These are phyloP conservation scores for Tauraco erythrolophus DNA, from an alignment of 2,113 vertebrate genomes.

Conservation along the genomic window DNA sequence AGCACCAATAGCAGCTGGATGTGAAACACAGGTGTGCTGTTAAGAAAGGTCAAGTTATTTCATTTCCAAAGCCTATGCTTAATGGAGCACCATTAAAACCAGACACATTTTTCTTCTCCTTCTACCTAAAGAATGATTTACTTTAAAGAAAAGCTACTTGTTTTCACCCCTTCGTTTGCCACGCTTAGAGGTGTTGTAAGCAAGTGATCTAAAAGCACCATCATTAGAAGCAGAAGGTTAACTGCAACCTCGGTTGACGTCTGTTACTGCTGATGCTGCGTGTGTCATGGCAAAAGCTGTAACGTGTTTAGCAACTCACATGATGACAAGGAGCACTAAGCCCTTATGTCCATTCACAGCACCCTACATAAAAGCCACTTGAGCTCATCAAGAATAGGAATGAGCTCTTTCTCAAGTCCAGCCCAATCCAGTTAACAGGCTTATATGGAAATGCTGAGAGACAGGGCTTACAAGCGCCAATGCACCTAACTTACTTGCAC, in stretches of 20 bases:
- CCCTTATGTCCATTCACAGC: not conserved
- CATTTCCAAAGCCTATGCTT: not conserved
- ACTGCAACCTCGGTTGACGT: not conserved
- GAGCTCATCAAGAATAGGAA: slow-evolving; percentile 42
- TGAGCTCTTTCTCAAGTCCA: not conserved
- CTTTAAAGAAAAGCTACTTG: not conserved
- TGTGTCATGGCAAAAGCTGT: not conserved
- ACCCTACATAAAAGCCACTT: slow-evolving; percentile 11
- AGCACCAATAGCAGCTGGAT: not conserved
- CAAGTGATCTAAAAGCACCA: not conserved
- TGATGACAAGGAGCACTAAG: not conserved
- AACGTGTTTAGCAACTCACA: not conserved
- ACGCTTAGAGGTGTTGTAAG: rapidly evolving
- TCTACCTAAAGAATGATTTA: not conserved
- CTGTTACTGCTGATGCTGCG: not conserved
- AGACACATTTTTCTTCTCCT: rapidly evolving
- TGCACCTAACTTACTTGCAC: not conserved
- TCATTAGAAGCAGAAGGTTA: not conserved
- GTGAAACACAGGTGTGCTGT: not conserved
- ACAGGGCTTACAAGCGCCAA: not conserved
- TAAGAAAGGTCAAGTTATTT: not conserved
- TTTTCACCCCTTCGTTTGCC: not conserved
- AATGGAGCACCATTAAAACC: not conserved
- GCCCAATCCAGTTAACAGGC: slow-evolving; percentile 46
- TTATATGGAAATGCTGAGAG: slow-evolving; percentile 32